These are phyloP conservation scores for Micrastur ruficollis DNA, from an alignment of 2,797 vertebrate species.

Conservation along the genomic window DNA sequence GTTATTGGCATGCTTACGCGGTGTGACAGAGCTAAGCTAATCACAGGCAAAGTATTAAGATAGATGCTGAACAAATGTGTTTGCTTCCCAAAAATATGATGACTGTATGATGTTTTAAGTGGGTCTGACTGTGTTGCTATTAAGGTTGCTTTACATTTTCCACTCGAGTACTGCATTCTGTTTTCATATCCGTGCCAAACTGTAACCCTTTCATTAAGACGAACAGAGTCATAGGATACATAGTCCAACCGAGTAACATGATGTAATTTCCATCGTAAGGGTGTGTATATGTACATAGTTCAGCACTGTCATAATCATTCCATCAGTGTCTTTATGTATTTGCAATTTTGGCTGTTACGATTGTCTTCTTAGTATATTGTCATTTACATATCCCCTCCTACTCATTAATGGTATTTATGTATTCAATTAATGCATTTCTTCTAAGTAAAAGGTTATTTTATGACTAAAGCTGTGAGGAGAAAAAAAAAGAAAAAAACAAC, in stretches of 20 bases:
- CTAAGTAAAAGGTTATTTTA: neutral
- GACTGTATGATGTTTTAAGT: neutral
- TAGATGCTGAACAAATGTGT: slow-evolving; percentile 26
- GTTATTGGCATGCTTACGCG: neutral
- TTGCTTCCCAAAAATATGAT: slow-evolving; percentile 5
- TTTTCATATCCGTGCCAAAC: neutral
- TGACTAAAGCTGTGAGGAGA: neutral
- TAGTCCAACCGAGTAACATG: neutral
- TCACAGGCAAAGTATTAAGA: slow-evolving; percentile 26
- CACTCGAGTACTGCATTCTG: neutral
- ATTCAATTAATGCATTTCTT: neutral
- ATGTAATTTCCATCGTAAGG: neutral
- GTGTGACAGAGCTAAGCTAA: slow-evolving; percentile 31
- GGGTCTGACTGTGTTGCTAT: slow-evolving; percentile 9
- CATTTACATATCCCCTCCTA: neutral
- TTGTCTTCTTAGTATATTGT: neutral
- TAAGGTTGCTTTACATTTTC: slow-evolving; percentile 27
- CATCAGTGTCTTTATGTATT: neutral
- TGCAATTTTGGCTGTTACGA: neutral
- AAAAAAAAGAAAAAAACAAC: neutral
- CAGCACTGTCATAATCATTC: neutral
- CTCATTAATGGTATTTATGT: neutral
- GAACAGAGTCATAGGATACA: neutral
- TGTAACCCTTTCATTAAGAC: neutral
- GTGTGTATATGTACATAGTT: neutral